phyloP scores from a whole-genome alignment of 2,888 invertebrate species.

The Papilio demoleus region DNA sequence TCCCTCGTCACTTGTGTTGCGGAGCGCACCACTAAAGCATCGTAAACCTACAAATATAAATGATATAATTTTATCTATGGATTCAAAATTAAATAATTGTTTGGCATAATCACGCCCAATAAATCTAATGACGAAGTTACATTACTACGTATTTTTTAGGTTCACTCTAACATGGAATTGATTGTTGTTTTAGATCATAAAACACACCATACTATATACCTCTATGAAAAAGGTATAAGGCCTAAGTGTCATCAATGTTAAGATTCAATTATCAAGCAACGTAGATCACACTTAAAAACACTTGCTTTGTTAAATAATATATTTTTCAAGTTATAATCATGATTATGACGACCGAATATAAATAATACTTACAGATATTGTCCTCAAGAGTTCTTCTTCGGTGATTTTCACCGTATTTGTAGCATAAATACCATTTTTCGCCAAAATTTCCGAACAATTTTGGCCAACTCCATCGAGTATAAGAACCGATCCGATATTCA shows the following conservation, averaged over 20 bases:
- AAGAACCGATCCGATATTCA: constrained; percentile 90
- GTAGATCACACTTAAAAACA: too few species aligned
- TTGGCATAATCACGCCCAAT: too few species aligned
- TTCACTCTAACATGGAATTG: too few species aligned
- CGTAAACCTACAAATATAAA: constrained; percentile 87
- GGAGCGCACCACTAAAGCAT: constrained; percentile 96
- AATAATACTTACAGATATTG: constrained; percentile 88
- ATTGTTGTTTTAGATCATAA: too few species aligned
- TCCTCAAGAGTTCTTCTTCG: constrained; percentile 90
- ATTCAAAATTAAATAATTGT: neutral
- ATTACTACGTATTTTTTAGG: too few species aligned
- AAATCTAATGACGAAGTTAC: too few species aligned
- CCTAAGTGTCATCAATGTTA: too few species aligned
- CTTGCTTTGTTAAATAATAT: too few species aligned
- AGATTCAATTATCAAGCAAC: neutral
- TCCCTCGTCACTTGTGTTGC: constrained; percentile 97
- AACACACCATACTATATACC: too few species aligned
- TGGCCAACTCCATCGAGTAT: constrained; percentile 97
- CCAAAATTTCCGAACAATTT: constrained; percentile 92
- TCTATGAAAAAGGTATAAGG: too few species aligned
- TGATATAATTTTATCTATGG: neutral
- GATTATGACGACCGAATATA: neutral
- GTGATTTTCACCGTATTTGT: constrained; percentile 90
- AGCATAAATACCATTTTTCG: constrained; percentile 90
- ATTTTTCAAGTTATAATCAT: neutral